phyloP scores from a whole-genome alignment of 2,797 vertebrate species.

The Falco columbarius region DNA sequence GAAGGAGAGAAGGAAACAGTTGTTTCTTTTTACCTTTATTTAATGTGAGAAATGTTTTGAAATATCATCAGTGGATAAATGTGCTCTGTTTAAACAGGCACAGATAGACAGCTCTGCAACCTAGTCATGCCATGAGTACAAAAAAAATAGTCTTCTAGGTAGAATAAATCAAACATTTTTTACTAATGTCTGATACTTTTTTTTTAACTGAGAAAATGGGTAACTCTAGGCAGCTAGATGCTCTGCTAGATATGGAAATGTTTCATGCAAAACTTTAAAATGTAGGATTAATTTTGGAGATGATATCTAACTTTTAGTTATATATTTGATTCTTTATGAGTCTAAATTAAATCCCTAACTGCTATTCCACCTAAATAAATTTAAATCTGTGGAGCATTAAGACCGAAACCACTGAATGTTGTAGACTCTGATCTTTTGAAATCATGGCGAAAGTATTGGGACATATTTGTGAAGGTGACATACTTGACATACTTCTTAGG shows the following conservation, averaged over 20 bases:
- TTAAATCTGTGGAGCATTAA: neutral
- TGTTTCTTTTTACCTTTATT: neutral
- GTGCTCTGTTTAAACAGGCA: neutral
- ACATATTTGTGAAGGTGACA: neutral
- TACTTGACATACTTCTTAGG: neutral
- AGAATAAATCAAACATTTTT: neutral
- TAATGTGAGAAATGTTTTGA: neutral
- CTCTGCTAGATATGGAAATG: neutral
- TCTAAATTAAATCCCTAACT: neutral
- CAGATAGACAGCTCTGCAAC: neutral
- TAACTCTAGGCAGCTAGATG: neutral
- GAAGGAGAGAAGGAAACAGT: neutral
- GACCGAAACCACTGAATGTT: neutral
- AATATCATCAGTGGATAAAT: neutral
- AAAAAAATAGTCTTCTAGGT: neutral
- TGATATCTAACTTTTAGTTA: neutral
- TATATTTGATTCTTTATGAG: neutral
- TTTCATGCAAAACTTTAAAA: neutral
- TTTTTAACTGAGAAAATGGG: neutral
- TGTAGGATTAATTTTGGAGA: neutral
- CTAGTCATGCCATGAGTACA: neutral
- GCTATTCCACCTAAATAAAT: neutral
- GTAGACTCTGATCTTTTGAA: neutral
- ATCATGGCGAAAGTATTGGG: neutral
- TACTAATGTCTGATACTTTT: neutral